These are phyloP conservation scores for Scolanthus callimorphus DNA, from an alignment of 92 coral and sea anemone genomes.

Conservation along the genomic window DNA sequence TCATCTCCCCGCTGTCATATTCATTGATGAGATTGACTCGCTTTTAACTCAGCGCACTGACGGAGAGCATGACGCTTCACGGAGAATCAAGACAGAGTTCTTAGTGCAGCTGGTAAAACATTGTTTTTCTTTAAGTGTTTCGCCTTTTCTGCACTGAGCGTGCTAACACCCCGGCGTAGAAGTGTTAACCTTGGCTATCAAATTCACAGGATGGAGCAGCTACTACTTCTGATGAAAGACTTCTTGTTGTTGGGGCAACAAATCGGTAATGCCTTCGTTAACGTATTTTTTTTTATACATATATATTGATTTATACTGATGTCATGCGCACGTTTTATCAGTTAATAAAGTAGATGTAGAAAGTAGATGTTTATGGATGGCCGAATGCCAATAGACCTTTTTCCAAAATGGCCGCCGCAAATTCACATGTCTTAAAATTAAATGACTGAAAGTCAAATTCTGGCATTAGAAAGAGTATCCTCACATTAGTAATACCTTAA, in stretches of 20 bases:
- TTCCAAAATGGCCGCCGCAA: too few relatives aligned
- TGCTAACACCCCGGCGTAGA: background rate
- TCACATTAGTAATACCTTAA: too few relatives aligned
- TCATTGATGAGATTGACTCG: constrained; percentile 97
- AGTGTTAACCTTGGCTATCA: background rate
- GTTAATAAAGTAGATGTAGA: too few relatives aligned
- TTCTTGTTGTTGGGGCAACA: constrained; percentile 96
- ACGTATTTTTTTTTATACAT: too few relatives aligned
- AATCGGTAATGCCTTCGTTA: too few relatives aligned
- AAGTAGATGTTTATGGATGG: too few relatives aligned
- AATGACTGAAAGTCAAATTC: too few relatives aligned
- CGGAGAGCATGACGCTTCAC: constrained; percentile 96
- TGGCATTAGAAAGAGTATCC: too few relatives aligned
- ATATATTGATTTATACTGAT: too few relatives aligned
- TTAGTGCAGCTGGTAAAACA: constrained; percentile 81
- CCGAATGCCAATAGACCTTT: too few relatives aligned
- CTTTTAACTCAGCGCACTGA: constrained; percentile 92
- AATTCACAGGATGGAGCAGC: constrained; percentile 87
- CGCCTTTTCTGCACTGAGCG: background rate
- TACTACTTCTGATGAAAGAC: constrained; percentile 84
- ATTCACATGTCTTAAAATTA: too few relatives aligned
- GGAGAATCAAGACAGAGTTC: constrained; percentile 96
- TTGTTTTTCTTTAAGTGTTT: background rate
- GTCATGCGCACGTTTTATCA: too few relatives aligned
- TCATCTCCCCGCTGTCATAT: constrained; percentile 91